phyloP scores from a whole-genome alignment of 1,140 invertebrate genomes.

The Mactra quadrangularis region DNA sequence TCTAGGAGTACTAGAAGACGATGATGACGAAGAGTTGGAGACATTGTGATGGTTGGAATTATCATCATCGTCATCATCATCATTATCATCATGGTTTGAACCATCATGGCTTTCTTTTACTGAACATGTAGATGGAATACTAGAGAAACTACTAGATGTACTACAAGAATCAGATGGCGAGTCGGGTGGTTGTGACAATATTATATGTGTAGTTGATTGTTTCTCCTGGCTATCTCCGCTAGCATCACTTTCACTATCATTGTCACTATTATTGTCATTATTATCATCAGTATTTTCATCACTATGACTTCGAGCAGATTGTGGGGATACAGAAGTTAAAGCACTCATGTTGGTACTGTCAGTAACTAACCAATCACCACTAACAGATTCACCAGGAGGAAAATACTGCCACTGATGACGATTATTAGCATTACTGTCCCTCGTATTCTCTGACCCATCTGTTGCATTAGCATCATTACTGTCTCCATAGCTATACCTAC shows the following conservation, averaged over 20 bases:
- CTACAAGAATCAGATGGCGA: constrained; percentile 35
- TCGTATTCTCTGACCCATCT: neutral
- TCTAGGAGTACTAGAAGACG: neutral
- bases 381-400: constrained; percentile 3
- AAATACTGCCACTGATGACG: neutral
- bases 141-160: constrained; percentile 28
- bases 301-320: no score
- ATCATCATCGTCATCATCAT: neutral
- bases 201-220: constrained; percentile 23
- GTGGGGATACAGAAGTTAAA: no score
- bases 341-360: neutral
- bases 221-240: neutral
- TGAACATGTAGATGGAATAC: constrained; percentile 41
- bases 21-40: neutral
- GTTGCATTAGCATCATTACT: neutral
- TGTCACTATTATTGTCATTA: neutral
- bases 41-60: neutral
- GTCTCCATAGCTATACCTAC: neutral
- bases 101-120: neutral
- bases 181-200: constrained; percentile 46
- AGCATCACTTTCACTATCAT: neutral
- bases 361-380: neutral
- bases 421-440: neutral
- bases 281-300: neutral
- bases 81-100: no score